These are phyloP conservation scores for Murina feae DNA, from an alignment of 2,113 vertebrate genomes.

Conservation along the genomic window DNA sequence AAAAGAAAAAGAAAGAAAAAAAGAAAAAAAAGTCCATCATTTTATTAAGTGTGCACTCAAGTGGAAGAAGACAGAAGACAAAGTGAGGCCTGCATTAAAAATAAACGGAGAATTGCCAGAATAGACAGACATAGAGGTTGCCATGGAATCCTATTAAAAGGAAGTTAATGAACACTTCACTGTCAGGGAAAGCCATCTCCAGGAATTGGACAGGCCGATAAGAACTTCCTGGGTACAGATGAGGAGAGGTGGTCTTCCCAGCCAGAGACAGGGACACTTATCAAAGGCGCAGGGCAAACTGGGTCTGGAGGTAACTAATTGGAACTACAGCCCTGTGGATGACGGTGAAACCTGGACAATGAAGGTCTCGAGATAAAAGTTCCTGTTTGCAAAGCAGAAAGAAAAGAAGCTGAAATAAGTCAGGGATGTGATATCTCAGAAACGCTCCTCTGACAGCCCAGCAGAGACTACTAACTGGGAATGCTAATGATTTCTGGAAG, in stretches of 20 bases:
- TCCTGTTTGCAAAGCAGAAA: neutral
- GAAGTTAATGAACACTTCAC: neutral
- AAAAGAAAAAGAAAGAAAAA: neutral
- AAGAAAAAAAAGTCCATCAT: neutral
- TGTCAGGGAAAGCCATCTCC: neutral
- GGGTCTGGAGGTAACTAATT: neutral
- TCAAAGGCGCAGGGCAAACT: neutral
- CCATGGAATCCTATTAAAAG: neutral
- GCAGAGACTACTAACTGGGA: neutral
- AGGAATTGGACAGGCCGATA: neutral
- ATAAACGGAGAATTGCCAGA: neutral
- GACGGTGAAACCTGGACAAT: neutral
- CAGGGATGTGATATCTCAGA: neutral
- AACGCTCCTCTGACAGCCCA: neutral
- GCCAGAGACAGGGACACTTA: accelerated
- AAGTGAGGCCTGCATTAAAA: neutral
- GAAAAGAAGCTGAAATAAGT: neutral
- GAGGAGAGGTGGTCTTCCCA: neutral
- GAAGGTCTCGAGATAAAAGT: neutral
- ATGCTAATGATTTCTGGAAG: neutral
- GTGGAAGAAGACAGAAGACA: neutral
- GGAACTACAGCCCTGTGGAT: too few species aligned
- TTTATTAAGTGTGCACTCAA: neutral
- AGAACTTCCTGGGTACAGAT: accelerated
- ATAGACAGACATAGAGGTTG: neutral